Base-by-base conservation (phyloP, 2,888 invertebrate species). In the Epirrhoe tristata region DNA sequence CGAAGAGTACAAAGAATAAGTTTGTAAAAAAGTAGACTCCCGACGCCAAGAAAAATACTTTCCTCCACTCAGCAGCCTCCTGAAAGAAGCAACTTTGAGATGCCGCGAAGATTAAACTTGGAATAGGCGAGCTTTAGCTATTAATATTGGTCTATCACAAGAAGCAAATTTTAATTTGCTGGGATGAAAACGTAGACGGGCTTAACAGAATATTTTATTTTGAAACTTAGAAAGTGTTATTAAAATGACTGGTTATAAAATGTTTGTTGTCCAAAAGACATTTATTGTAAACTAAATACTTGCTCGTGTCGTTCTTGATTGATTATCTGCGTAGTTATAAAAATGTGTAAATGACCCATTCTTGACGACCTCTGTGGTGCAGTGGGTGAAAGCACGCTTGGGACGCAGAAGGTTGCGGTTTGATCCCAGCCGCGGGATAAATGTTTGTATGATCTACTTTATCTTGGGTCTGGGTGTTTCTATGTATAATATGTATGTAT, bases 31-130 rank as follows among this genome's bases (percentile, higher is more conserved):
- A 93, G 79, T 97, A 97, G 51, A 97, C 90, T 14, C 91, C 95
- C 0, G 96, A 95, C 0, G 97, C 95, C 34, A 96, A 92, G 81
- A 96, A 96, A 89, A 97, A 97, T 43, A 97, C 96, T 67, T 94
- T 94, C 57, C 95, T 94, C 97, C 97, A 97, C 82, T 96, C 95
- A 12, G 82, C 72, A 10, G 94, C 93, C 76, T 96, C 91, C 96
- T 97, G 88, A 75, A 53, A 53, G 34, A 12, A 50, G 52, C 6
- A 51, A 55, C 50, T 59, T 52, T 58, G 10, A 57, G 58, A 60
- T 63, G 53, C 52, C 57, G 62, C 39, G 57, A 48, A 69, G 70
- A 74, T 74, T 72, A 72, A 71, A 70, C 65, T 72, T 61, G 58
- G 43, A 50, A 54, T 57, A 63, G 54, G 54, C 50, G 58, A 50